phyloP scores from a whole-genome alignment of 92 coral and sea anemone species.

The Phenganax stokvisi region DNA sequence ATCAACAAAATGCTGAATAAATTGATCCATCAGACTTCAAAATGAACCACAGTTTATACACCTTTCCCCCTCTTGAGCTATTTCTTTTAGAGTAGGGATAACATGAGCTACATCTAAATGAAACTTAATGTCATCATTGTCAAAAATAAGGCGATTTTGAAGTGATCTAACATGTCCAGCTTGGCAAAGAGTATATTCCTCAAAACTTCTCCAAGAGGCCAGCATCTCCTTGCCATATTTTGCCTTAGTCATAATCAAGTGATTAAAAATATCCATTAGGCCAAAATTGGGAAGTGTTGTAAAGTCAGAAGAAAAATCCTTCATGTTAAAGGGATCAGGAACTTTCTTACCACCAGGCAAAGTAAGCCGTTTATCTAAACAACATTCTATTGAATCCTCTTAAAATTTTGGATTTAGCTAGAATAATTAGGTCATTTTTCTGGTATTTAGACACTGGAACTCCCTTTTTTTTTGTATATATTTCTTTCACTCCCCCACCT shows the following conservation, averaged over 20 bases:
- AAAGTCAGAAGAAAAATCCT: conserved; percentile 57
- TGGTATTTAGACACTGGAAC: conserved; percentile 49
- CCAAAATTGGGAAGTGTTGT: conserved; percentile 55
- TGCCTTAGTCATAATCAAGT: conserved; percentile 59
- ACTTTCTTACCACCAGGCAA: conserved; percentile 55
- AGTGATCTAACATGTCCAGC: conserved; percentile 55
- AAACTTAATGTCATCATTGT: conserved; percentile 51
- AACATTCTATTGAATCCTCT: conserved; percentile 53
- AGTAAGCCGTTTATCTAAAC: conserved; percentile 49
- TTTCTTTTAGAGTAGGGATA: conserved; percentile 59
- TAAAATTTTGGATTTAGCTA: conserved; percentile 62
- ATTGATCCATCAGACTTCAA: too few relatives aligned
- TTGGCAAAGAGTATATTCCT: conserved; percentile 54
- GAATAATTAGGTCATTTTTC: conserved; percentile 55
- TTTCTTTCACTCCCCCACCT: conserved; percentile 46
- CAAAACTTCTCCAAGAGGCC: conserved; percentile 61
- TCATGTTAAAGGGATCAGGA: conserved; percentile 61
- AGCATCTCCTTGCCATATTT: conserved; percentile 58
- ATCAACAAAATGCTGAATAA: too few relatives aligned
- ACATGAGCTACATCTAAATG: conserved; percentile 54
- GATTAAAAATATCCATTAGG: conserved; percentile 62
- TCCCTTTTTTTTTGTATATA: conserved; percentile 49
- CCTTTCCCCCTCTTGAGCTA: conserved; percentile 52
- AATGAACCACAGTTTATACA: too few relatives aligned
- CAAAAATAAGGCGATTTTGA: conserved; percentile 45